phyloP scores from a whole-genome alignment of 2,888 invertebrate genomes.

The Apomyelois bistriatella region DNA sequence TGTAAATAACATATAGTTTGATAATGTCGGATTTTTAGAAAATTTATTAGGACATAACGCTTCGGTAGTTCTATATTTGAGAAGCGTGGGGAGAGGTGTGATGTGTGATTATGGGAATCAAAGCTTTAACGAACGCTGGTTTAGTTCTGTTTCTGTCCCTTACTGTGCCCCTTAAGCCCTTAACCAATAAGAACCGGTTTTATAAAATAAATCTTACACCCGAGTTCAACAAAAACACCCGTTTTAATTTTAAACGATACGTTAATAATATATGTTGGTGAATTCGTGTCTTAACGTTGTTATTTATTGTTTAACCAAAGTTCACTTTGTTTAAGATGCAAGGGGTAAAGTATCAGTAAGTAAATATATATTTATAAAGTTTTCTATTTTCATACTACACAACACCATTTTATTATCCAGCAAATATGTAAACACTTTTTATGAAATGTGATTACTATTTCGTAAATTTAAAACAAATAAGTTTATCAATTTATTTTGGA shows the following conservation, averaged over 20 bases:
- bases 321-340: slow-evolving; percentile 20
- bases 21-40: slow-evolving; percentile 76
- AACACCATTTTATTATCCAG: slow-evolving; percentile 49
- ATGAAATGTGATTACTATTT: slow-evolving; percentile 14
- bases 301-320: not conserved
- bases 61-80: slow-evolving; percentile 64
- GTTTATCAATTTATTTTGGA: not conserved
- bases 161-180: slow-evolving; percentile 48
- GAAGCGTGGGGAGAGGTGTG: slow-evolving; percentile 58
- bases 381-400: slow-evolving; percentile 70
- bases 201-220: too few relatives aligned
- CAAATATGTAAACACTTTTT: slow-evolving; percentile 50
- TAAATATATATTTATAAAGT: slow-evolving; percentile 43
- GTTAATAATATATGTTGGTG: too few relatives aligned
- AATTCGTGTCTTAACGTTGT: not conserved
- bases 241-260: too few relatives aligned
- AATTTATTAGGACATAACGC: slow-evolving; percentile 73
- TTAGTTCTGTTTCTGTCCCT: slow-evolving; percentile 55
- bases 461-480: not conserved
- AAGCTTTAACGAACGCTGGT: slow-evolving; percentile 74
- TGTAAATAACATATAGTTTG: slow-evolving; percentile 78
- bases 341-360: slow-evolving; percentile 54
- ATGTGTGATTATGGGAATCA: slow-evolving; percentile 75
- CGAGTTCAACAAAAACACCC: too few relatives aligned
- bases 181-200: not conserved